Percentiles rank a stretch among this genome's conserved stretches.
Evolutionary conservation across 2,113 vertebrate genomes (phyloP).

Genomic region (Pterocles burchelli): DNA sequence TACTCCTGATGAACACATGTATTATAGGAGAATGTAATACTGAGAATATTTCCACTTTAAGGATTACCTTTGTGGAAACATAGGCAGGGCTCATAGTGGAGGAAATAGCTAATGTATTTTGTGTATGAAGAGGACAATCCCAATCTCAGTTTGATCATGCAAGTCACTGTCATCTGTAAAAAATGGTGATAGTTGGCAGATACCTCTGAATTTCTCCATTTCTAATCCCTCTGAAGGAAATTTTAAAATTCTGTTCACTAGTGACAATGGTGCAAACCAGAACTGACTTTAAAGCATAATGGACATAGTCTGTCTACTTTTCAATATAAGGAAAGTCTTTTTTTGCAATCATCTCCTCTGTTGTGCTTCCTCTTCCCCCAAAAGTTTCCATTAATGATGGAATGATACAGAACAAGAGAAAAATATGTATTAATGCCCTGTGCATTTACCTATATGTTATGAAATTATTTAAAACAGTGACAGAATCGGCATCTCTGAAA

Average conservation of each 20-base stretch:
- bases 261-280: background rate
- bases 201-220: conserved; percentile 9
- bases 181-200: background rate
- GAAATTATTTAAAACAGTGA: background rate
- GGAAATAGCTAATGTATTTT: background rate
- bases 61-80: background rate
- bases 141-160: background rate
- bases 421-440: background rate
- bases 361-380: background rate
- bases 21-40: background rate
- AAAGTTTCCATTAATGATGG: background rate
- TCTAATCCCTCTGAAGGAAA: background rate
- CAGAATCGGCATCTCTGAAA: background rate
- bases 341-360: background rate
- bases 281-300: background rate
- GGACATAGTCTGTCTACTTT: background rate
- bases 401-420: background rate
- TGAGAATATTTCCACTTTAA: background rate
- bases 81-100: background rate
- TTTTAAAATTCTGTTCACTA: background rate
- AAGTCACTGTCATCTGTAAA: background rate
- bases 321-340: background rate
- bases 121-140: background rate
- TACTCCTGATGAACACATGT: background rate
- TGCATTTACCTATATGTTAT: background rate